Conservation (phyloP, 2,888 invertebrate species). For the Athrips mouffetella region DNA sequence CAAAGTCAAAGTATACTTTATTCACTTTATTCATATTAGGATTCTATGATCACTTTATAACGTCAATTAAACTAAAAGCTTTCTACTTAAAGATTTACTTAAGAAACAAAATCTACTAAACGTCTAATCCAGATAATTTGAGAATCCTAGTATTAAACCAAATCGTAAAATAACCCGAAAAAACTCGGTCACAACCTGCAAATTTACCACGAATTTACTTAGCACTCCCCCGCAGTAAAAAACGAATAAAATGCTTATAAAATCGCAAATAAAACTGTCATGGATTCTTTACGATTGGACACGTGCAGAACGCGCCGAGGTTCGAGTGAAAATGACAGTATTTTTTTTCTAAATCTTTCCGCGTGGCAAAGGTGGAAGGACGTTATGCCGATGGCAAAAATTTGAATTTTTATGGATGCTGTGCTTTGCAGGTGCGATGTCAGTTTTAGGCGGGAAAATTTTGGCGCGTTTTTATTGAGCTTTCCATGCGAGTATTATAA, state of each 20-base stretch:
- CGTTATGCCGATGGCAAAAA: slow-evolving; percentile 8
- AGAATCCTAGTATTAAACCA: slow-evolving; percentile 18
- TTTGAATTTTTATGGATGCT: slow-evolving; percentile 8
- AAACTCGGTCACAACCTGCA: slow-evolving; percentile 31
- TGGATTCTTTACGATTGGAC: slow-evolving; percentile 32
- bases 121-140: neutral
- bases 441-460: too few species aligned
- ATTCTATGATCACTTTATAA: too few species aligned
- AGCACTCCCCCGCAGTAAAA: slow-evolving; percentile 41
- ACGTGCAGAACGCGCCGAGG: slow-evolving; percentile 15
- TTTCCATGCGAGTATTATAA: too few species aligned
- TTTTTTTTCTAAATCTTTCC: slow-evolving; percentile 10
- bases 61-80: too few species aligned
- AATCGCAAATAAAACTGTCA: slow-evolving; percentile 41
- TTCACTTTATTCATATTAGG: too few species aligned
- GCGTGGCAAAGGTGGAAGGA: slow-evolving; percentile 7
- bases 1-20: too few species aligned
- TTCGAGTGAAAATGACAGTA: neutral
- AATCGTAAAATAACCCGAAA: slow-evolving; percentile 28
- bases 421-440: neutral
- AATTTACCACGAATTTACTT: slow-evolving; percentile 34
- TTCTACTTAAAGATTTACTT: too few species aligned
- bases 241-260: slow-evolving; percentile 32
- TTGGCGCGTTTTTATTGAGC: too few species aligned
- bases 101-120: slow-evolving; percentile 1